A percentile compares a stretch with the other conserved stretches of the same genome.
phyloP scores from a whole-genome alignment of 2,113 vertebrate genomes.

The Megaceryle maxima region DNA sequence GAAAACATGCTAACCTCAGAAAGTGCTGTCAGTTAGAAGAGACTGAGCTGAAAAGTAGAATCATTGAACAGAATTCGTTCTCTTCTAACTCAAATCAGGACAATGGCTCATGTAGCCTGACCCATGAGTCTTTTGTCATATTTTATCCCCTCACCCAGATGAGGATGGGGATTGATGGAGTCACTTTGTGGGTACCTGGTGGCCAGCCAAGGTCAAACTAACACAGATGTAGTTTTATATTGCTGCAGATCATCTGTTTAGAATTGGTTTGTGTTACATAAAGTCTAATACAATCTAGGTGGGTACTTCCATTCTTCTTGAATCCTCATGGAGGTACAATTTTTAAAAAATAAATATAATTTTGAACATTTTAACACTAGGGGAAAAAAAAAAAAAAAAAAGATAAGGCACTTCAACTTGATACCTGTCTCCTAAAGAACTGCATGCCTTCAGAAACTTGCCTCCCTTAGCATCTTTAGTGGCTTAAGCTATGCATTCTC shows the following conservation, averaged over 20 bases:
- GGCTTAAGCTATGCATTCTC: background rate
- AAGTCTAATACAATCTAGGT: background rate
- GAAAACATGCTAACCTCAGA: no score
- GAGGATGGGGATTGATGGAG: background rate
- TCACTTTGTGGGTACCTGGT: background rate
- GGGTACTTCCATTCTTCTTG: background rate
- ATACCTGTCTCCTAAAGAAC: background rate
- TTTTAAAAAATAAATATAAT: background rate
- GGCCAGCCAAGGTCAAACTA: background rate
- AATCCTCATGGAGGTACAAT: background rate
- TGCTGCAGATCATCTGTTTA: background rate
- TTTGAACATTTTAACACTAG: background rate
- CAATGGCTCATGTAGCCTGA: background rate
- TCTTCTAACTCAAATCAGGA: no score
- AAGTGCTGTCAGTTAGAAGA: no score
- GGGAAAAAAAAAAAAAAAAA: background rate
- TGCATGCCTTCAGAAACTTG: background rate
- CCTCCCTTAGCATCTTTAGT: background rate
- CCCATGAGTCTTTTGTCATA: fast-evolving
- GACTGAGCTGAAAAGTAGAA: no score
- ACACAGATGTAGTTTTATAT: background rate
- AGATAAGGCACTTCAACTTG: background rate
- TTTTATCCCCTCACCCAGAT: background rate
- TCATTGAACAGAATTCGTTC: no score
- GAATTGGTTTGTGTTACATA: background rate